Evolutionary conservation across 2,113 vertebrate species (phyloP), one percentile per base, ranked within the genome.

Genomic region (Sorex araneus): DNA sequence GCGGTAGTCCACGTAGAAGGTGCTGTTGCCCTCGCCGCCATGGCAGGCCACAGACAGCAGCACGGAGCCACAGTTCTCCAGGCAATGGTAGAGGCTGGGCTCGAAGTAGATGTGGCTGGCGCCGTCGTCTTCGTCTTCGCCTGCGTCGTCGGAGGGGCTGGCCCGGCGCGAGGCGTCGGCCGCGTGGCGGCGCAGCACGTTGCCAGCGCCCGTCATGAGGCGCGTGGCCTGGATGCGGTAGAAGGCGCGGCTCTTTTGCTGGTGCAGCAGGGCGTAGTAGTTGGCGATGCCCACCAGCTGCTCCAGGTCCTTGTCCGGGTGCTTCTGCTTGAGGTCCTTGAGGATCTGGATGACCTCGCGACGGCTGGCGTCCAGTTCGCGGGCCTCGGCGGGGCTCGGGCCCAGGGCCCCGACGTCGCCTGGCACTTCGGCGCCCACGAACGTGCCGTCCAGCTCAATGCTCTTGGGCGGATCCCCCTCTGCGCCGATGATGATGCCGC

Each of bases 231-330:
- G 97, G 94, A 99, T 98, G 96, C 99, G 99, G 97, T 99, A 99
- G 96, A 99, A 99, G 4, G 99, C 99, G 0, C 99, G 97, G 97
- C 99, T 99, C 98, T 99, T 99, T 97, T 99, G 99, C 84, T 99
- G 99, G 97, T 99, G 99, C 84, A 99, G 97, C 91, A 99, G 93
- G 0, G 99, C 57, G 13, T 98, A 98, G 97, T 99, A 99, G 98
- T 99, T 99, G 94, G 99, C 99, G 90, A 99, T 97, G 92, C 99
- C 99, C 94, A 99, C 94, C 96, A 99, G 98, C 96, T 99, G 99
- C 94, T 99, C 99, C 97, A 99, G 87, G 88, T 99, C 99, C 92
- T 99, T 99, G 89, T 99, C 99, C 0, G 99, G 99, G 96, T 99
- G 98, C 92, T 99, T 99, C 97, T 99, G 99, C 97, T 99, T 99